These are phyloP conservation scores for Papilio polyxenes DNA, from an alignment of 1,140 invertebrate species.

Conservation along the genomic window DNA sequence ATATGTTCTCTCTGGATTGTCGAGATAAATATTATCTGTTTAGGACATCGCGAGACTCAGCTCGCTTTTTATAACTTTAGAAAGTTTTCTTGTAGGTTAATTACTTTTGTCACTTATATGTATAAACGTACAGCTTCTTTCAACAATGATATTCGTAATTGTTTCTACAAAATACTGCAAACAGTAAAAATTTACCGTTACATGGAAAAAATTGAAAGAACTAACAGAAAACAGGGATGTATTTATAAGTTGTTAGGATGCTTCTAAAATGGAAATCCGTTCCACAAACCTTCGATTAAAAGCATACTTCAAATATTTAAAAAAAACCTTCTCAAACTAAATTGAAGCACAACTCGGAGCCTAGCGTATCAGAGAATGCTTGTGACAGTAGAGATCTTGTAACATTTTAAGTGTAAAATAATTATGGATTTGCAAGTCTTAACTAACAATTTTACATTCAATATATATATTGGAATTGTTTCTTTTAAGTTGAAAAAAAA, in stretches of 20 bases:
- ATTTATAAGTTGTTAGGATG: background rate
- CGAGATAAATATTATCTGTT: conserved; percentile 16
- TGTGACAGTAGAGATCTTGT: background rate
- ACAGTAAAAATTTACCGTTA: background rate
- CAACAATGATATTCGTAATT: background rate
- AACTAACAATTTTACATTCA: too few species aligned
- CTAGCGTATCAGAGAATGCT: background rate
- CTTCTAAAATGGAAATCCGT: too few species aligned
- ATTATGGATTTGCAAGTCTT: background rate
- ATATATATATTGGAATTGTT: too few species aligned
- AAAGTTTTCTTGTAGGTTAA: conserved; percentile 16
- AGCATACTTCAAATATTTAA: too few species aligned
- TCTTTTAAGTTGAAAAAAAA: too few species aligned
- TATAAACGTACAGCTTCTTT: background rate
- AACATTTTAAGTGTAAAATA: background rate
- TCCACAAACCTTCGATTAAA: too few species aligned
- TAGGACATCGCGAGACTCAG: background rate
- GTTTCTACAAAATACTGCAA: background rate
- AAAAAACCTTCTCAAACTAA: too few species aligned
- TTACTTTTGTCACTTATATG: conserved; percentile 11
- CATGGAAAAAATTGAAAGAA: background rate
- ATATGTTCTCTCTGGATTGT: background rate
- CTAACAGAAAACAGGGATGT: background rate
- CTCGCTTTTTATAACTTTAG: conserved; percentile 10
- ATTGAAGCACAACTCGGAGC: too few species aligned